Conservation (phyloP, 2,113 vertebrate genomes). For the Gymnorhina tibicen region DNA sequence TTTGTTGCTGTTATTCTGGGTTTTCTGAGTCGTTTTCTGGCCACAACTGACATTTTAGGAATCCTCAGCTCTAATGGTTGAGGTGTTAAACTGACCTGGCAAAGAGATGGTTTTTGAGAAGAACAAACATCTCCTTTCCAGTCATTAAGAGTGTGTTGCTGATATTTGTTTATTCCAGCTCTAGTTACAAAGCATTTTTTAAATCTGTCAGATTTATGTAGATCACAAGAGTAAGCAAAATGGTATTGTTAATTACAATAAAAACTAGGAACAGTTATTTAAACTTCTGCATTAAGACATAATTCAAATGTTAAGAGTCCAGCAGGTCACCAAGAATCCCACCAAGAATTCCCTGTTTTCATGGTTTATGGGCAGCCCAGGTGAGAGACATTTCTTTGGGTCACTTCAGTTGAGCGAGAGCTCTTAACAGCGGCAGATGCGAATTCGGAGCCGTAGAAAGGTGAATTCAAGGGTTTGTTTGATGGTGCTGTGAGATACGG, state of each 20-base stretch:
- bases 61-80: not conserved
- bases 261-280: not conserved
- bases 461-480: not conserved
- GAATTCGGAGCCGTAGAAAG: not conserved
- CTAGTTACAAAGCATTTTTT: not conserved
- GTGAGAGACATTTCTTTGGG: not conserved
- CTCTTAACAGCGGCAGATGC: not conserved
- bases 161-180: not conserved
- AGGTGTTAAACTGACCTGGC: not conserved
- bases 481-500: not conserved
- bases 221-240: not conserved
- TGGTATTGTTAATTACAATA: no score
- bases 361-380: not conserved
- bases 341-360: not conserved
- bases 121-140: not conserved
- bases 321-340: not conserved
- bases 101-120: not conserved
- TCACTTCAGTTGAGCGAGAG: not conserved
- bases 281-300: not conserved
- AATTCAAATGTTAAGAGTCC: not conserved
- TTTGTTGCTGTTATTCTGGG: not conserved
- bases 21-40: not conserved
- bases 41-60: not conserved
- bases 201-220: not conserved
- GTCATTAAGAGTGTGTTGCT: not conserved